Evolutionary conservation across 2,888 invertebrate genomes (phyloP), one percentile per base, ranked within the genome.

Genomic region (Eupithecia inturbata): DNA sequence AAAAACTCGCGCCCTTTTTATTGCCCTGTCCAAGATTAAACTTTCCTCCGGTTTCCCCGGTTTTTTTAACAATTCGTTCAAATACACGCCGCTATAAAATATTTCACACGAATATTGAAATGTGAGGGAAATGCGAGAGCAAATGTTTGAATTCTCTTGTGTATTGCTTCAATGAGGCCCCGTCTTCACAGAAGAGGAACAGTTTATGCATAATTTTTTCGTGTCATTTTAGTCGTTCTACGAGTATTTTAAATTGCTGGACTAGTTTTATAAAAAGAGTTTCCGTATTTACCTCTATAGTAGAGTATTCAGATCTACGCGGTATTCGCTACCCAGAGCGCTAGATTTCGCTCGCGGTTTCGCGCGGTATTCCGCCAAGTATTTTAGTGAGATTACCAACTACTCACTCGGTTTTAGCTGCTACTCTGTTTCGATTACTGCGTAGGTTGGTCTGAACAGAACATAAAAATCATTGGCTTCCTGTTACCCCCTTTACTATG

Each of bases 11-110:
- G 85, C 91, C 91, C 92, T 92, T 92, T 93, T 94, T 93, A 94
- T 93, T 93, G 90, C 92, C 89, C 91, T 91, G 92, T 89, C 91
- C 90, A 88, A 91, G 91, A 93, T 93, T 92, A 92, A 93, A 93
- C 89, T 91, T 89, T 86, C 84, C 84, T 63, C 53, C 70, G 53
- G 62, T 68, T 68, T 68, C 16, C 87, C 85, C 84, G 82, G 83
- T 85, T 89, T 88, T 89, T 89, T 88, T 86, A 87, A 88, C 85
- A 87, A 88, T 87, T 86, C 86, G 83, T 79, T 85, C 84, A 86
- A 86, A 86, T 82, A 85, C 82, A 83, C 83, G 82, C 79, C 69
- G 82, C 80, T 83, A 86, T 87, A 85, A 86, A 83, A 83, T 80
- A 83, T 84, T 78, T 75, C 81, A 80, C 73, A 78, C 67, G 76